Evolutionary conservation across 2,797 vertebrate species (phyloP).

Genomic region (Catostomus latipinnis): DNA sequence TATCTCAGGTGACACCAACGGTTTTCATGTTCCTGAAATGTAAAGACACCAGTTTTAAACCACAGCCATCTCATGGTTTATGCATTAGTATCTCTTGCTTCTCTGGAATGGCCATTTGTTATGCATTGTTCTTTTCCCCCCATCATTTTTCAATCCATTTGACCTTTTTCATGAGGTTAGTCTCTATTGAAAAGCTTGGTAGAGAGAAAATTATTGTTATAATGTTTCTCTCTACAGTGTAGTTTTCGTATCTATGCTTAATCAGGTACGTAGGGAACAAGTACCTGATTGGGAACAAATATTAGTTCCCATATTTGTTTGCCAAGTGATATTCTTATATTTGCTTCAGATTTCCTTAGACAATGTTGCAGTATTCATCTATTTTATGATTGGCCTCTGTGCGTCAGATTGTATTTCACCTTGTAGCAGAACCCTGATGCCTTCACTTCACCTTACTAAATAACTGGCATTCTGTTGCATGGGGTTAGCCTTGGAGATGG

Average conservation of each 20-base stretch:
- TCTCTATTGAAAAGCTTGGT: too few species aligned
- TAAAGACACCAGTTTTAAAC: conserved; percentile 16
- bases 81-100: conserved; percentile 69
- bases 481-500: conserved; percentile 18
- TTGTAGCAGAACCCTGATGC: background rate
- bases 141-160: too few species aligned
- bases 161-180: too few species aligned
- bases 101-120: conserved; percentile 76
- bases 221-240: too few species aligned
- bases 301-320: background rate
- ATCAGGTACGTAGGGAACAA: background rate
- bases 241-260: background rate
- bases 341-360: background rate
- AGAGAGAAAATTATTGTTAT: too few species aligned
- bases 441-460: conserved; percentile 17
- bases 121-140: conserved; percentile 48
- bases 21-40: conserved; percentile 32
- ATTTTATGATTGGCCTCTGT: conserved; percentile 17
- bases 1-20: conserved; percentile 42
- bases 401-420: conserved; percentile 34
- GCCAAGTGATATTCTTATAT: conserved; percentile 14
- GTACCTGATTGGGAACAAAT: too few species aligned
- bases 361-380: background rate
- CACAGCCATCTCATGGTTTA: conserved; percentile 72
- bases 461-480: conserved; percentile 24